phyloP scores from a whole-genome alignment of 2,888 invertebrate genomes.

The Pristionchus entomophagus region DNA sequence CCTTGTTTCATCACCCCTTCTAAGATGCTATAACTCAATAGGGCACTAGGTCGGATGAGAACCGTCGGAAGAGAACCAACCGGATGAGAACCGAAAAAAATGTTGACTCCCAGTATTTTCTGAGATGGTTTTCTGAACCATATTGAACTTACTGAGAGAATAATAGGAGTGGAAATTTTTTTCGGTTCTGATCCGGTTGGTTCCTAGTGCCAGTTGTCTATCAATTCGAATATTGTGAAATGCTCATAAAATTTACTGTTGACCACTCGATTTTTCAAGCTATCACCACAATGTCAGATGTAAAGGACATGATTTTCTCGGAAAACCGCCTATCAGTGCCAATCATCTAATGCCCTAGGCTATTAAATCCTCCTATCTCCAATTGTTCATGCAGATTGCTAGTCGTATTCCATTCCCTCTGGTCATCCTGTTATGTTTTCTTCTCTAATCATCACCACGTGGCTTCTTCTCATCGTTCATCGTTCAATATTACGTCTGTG shows the following conservation, averaged over 20 bases:
- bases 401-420: neutral
- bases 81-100: too few species aligned
- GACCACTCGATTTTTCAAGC: neutral
- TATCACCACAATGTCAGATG: too few species aligned
- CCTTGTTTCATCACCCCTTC: neutral
- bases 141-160: too few species aligned
- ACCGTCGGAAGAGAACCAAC: too few species aligned
- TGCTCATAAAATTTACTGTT: neutral
- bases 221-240: neutral
- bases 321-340: neutral
- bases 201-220: neutral
- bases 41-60: too few species aligned
- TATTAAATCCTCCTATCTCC: neutral
- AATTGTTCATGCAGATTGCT: too few species aligned
- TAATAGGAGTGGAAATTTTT: too few species aligned
- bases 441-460: constrained; percentile 6
- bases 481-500: neutral
- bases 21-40: neutral
- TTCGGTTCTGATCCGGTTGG: too few species aligned
- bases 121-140: too few species aligned
- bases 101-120: too few species aligned
- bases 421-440: neutral
- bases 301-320: neutral
- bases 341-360: neutral
- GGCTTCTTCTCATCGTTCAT: neutral